Evolutionary conservation across 2,888 invertebrate genomes (phyloP), one percentile per base, ranked within the genome.

Genomic region (Drosophila kambysellisi): DNA sequence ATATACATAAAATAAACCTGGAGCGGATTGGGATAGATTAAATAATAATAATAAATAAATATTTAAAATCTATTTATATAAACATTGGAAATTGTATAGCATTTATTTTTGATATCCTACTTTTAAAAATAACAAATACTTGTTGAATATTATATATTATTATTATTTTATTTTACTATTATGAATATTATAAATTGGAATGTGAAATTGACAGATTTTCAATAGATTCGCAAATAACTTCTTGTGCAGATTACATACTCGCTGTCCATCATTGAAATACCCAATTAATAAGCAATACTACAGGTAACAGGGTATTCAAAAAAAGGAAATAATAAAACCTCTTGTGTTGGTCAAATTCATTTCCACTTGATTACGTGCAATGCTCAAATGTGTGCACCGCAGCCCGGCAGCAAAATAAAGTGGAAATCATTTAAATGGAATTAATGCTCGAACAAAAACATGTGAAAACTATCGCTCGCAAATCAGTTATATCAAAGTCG

Each of bases 321-420:
- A 52, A 30, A 30, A 52, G 33, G 48, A 57, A 68, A 53, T 43
- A 51, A 59, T 56, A 54, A 69, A 72, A 68, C 81, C 89, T 81
- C 87, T 87, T 83, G 89, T 91, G 91, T 91, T 91, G 91, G 91
- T 90, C 91, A 91, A 89, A 91, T 88, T 91, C 84, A 88, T 73
- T 91, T 91, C 91, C 91, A 88, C 81, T 91, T 87, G 86, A 91
- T 85, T 91, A 82, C 77, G 70, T 66, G 67, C 82, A 82, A 80
- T 75, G 76, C 81, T 77, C 75, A 70, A 81, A 75, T 79, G 71
- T 79, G 78, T 73, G 64, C 57, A 51, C 64, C 58, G 43, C 41
- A 43, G 20, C 43, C 67, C 1, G 30, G 64, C 67, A 60, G 56
- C 53, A 59, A 66, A 57, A 76, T 76, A 80, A 78, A 82, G 82